Conservation (phyloP, 2,888 invertebrate genomes). For the Girardia tigrina region DNA sequence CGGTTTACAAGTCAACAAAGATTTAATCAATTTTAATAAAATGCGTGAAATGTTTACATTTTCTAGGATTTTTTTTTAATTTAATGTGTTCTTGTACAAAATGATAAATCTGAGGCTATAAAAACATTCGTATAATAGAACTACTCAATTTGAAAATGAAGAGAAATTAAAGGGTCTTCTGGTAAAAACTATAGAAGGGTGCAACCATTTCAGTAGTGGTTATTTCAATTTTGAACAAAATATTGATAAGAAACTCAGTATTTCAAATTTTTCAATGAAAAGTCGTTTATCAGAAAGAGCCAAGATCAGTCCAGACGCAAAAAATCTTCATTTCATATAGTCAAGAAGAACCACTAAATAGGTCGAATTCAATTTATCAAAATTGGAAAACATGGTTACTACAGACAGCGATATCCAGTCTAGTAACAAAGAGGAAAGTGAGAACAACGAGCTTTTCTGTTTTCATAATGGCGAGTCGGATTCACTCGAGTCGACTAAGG, state of each 20-base stretch:
- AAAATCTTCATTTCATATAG: not conserved
- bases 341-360: not conserved
- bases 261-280: not conserved
- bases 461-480: no score
- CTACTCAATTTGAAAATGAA: not conserved
- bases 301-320: not conserved
- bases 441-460: no score
- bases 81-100: not conserved
- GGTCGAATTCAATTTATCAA: not conserved
- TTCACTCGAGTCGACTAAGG: no score
- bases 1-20: not conserved
- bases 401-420: no score
- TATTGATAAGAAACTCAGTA: not conserved
- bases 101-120: not conserved
- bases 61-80: not conserved
- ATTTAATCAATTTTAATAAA: conserved; percentile 13
- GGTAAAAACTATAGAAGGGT: not conserved
- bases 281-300: not conserved
- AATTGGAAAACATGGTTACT: not conserved
- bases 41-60: not conserved
- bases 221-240: not conserved
- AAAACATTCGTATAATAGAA: not conserved
- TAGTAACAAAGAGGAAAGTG: no score
- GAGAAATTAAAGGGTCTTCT: not conserved
- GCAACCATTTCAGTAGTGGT: no score